Evolutionary conservation across 2,888 invertebrate species (phyloP).

Genomic region (Polydrusus cervinus): DNA sequence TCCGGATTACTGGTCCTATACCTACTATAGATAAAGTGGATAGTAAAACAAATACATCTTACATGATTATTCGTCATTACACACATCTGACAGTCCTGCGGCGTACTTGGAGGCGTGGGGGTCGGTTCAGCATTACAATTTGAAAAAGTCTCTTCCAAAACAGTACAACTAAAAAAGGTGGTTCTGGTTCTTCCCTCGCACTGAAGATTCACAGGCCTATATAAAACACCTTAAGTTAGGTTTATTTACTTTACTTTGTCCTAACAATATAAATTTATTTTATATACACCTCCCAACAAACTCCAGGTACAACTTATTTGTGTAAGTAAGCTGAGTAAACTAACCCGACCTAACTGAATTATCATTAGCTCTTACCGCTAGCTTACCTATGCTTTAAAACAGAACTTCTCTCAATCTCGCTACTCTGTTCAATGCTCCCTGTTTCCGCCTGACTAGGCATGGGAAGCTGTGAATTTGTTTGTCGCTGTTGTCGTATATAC

Average conservation of each 20-base stretch:
- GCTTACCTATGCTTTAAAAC: conserved; percentile 57
- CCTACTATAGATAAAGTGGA: background rate
- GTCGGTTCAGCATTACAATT: conserved; percentile 68
- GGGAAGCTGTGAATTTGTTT: conserved; percentile 64
- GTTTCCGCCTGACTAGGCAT: conserved; percentile 63
- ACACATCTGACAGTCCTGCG: conserved; percentile 69
- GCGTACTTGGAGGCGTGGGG: conserved; percentile 70
- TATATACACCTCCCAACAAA: too few species aligned
- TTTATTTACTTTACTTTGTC: background rate
- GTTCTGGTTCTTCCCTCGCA: conserved; percentile 61
- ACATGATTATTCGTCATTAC: conserved; percentile 64
- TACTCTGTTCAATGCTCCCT: conserved; percentile 64
- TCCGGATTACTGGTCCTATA: too few species aligned
- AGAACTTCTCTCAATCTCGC: conserved; percentile 42
- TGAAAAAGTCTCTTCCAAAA: conserved; percentile 71
- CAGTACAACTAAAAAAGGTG: conserved; percentile 71
- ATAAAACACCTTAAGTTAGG: conserved; percentile 19
- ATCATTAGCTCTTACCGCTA: background rate
- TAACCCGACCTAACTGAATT: too few species aligned
- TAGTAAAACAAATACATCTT: conserved; percentile 20
- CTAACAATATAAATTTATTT: too few species aligned
- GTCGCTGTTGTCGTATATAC: conserved; percentile 79
- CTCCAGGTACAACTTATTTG: background rate
- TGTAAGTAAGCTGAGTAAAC: background rate
- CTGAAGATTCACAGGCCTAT: conserved; percentile 55